Conservation (phyloP, 2,113 vertebrate species). For the Psettodes erumei region DNA sequence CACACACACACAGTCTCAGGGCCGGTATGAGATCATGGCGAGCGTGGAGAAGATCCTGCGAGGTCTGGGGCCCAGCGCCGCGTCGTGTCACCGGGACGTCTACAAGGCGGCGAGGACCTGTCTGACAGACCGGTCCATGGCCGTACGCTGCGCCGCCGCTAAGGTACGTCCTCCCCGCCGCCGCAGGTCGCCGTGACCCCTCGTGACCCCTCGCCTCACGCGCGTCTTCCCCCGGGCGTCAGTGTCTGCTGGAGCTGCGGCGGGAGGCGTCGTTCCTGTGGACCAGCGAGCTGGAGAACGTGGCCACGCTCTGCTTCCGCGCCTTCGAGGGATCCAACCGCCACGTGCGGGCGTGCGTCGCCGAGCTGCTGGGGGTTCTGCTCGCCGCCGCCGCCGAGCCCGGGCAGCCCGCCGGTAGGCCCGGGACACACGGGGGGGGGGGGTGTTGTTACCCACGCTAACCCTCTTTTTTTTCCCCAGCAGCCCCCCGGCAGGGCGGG, state of each 20-base stretch:
- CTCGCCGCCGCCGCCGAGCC: constrained; percentile 87
- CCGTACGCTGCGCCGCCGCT: constrained; percentile 93
- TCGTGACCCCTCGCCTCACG: no score
- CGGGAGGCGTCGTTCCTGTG: constrained; percentile 93
- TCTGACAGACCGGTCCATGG: constrained; percentile 93
- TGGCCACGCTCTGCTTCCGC: constrained; percentile 92
- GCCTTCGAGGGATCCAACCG: constrained; percentile 94
- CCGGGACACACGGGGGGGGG: no score
- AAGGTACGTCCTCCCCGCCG: constrained; percentile 85
- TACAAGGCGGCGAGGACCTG: constrained; percentile 92
- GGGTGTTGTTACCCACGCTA: no score
- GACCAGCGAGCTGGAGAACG: constrained; percentile 91
- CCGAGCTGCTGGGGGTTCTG: constrained; percentile 90
- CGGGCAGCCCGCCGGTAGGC: constrained; percentile 65
- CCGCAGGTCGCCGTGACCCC: no score
- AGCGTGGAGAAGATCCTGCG: constrained; percentile 89
- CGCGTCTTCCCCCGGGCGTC: not conserved
- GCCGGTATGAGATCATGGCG: constrained; percentile 94
- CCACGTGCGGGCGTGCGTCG: constrained; percentile 88
- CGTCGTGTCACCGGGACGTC: constrained; percentile 90
- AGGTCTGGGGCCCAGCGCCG: constrained; percentile 87
- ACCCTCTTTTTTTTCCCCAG: not conserved
- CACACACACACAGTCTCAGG: constrained; percentile 99
- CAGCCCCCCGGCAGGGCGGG: constrained; percentile 75
- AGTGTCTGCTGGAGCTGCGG: constrained; percentile 96